Evolutionary conservation across 2,888 invertebrate genomes (phyloP).

Genomic region (Trilocha varians): DNA sequence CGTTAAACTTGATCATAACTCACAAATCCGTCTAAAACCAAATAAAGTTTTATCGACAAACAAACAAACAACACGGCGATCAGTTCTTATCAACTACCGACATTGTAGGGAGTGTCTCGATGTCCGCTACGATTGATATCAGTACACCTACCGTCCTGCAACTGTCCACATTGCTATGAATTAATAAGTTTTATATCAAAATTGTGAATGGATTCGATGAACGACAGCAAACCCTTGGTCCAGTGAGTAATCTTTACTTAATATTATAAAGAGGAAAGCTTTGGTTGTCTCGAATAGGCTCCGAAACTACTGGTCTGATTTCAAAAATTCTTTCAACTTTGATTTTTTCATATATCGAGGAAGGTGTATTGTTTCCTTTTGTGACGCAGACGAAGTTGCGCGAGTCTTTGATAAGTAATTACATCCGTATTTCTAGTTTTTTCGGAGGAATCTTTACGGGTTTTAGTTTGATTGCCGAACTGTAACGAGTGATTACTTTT

Average conservation of each 20-base stretch:
- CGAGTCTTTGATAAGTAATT: too few relatives aligned
- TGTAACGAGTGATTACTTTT: too few relatives aligned
- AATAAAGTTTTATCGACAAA: background rate
- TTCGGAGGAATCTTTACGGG: too few relatives aligned
- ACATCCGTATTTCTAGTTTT: too few relatives aligned
- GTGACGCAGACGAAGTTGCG: too few relatives aligned
- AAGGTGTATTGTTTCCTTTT: too few relatives aligned
- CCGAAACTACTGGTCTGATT: background rate
- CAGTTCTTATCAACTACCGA: constrained; percentile 15
- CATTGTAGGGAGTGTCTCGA: constrained; percentile 10
- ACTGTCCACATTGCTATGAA: constrained; percentile 6
- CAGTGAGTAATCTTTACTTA: constrained; percentile 35
- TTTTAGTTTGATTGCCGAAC: too few relatives aligned
- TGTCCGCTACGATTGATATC: constrained; percentile 18
- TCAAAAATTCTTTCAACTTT: too few relatives aligned
- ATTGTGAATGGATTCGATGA: constrained; percentile 20
- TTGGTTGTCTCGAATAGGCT: background rate
- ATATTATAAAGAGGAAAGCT: background rate
- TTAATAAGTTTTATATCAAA: background rate
- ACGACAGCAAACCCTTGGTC: constrained; percentile 41
- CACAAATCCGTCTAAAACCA: too few relatives aligned
- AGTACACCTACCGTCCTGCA: constrained; percentile 7
- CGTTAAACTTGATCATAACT: too few relatives aligned
- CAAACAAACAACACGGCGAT: background rate
- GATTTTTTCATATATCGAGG: too few relatives aligned